These are phyloP conservation scores for Sebastes itinus DNA, from an alignment of 2,797 vertebrate genomes.

Conservation along the genomic window DNA sequence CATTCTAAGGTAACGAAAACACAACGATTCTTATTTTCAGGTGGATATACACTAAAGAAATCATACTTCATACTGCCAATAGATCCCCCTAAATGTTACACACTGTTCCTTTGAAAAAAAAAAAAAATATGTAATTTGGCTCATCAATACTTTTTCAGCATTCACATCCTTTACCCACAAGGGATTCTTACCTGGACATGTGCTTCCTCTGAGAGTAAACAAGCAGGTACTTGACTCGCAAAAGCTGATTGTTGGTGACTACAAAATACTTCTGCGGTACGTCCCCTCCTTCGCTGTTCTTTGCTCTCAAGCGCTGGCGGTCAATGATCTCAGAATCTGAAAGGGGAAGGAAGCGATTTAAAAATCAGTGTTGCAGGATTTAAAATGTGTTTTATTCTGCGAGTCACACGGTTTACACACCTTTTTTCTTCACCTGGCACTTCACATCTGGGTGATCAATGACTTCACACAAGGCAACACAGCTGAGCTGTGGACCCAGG, in stretches of 20 bases:
- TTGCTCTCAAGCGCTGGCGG: conserved; percentile 90
- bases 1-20: too few species aligned
- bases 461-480: conserved; percentile 95
- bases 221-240: conserved; percentile 94
- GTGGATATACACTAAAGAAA: too few species aligned
- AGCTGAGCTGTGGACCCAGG: conserved; percentile 92
- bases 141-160: background rate
- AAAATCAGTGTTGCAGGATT: background rate
- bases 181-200: conserved; percentile 71
- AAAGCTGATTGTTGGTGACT: conserved; percentile 96
- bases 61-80: too few species aligned
- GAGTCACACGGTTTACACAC: conserved; percentile 68
- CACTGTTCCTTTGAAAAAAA: too few species aligned
- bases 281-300: conserved; percentile 95
- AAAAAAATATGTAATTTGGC: background rate
- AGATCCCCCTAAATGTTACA: too few species aligned
- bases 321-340: conserved; percentile 93
- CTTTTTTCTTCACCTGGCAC: conserved; percentile 95
- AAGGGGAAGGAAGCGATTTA: conserved; percentile 13
- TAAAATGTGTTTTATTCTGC: background rate
- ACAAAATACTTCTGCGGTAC: conserved; percentile 97
- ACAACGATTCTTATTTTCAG: too few species aligned
- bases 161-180: background rate
- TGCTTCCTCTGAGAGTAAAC: conserved; percentile 93
- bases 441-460: conserved; percentile 99